A percentile compares a stretch with the other conserved stretches of the same genome.
phyloP scores from a whole-genome alignment of 1,140 invertebrate genomes.

The Parasteatoda tepidariorum region DNA sequence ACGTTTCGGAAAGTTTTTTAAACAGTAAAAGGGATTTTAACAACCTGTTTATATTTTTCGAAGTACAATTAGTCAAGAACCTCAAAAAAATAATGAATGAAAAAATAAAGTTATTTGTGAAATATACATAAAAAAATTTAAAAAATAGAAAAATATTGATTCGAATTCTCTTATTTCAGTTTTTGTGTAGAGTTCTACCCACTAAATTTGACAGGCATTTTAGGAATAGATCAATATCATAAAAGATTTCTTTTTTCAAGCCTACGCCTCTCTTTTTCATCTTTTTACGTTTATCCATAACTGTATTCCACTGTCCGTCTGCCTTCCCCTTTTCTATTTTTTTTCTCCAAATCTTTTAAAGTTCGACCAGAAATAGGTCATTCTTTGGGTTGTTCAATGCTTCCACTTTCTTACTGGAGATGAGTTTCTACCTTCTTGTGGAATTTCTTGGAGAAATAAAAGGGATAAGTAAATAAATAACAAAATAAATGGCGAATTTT shows the following conservation, averaged over 20 bases:
- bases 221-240: not conserved
- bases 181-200: not conserved
- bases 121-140: too few species aligned
- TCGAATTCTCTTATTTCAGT: not conserved
- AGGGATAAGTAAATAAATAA: too few species aligned
- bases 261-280: not conserved
- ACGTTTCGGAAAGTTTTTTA: too few species aligned
- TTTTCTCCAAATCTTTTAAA: slow-evolving; percentile 1
- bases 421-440: not conserved
- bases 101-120: too few species aligned
- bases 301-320: slow-evolving; percentile 28
- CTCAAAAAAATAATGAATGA: too few species aligned
- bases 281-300: slow-evolving; percentile 5
- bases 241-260: not conserved
- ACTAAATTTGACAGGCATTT: not conserved
- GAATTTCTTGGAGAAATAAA: too few species aligned
- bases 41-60: too few species aligned
- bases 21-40: too few species aligned
- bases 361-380: not conserved
- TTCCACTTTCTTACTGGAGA: not conserved
- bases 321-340: not conserved
- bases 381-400: slow-evolving; percentile 1
- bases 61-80: too few species aligned
- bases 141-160: too few species aligned
- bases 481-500: too few species aligned